Evolutionary conservation across 2,888 invertebrate genomes (phyloP).

Genomic region (Callosobruchus maculatus): DNA sequence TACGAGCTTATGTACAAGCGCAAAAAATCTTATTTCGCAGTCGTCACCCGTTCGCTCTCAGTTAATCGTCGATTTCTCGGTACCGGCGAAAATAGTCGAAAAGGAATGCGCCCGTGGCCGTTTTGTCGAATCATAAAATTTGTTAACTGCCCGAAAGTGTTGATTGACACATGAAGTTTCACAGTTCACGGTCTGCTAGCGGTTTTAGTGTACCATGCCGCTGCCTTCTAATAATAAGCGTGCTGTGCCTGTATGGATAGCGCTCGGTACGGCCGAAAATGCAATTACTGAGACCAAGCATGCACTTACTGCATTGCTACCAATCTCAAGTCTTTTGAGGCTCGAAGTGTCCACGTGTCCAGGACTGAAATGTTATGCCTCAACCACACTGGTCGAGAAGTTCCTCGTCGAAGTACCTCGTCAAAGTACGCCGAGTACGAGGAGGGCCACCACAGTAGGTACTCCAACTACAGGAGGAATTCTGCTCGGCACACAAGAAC

Average conservation of each 20-base stretch:
- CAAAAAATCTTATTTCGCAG: background rate
- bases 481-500: no score
- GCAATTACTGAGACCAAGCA: background rate
- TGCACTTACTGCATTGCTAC: no score
- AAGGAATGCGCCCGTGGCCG: background rate
- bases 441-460: no score
- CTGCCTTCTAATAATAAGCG: background rate
- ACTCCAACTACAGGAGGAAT: no score
- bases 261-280: background rate
- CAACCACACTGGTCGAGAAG: no score
- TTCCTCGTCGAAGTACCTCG: no score
- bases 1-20: background rate
- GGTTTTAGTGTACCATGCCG: slow-evolving; percentile 1
- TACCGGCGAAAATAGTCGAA: background rate
- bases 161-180: slow-evolving; percentile 2
- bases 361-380: no score
- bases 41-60: background rate
- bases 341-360: no score
- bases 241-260: background rate
- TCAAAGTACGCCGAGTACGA: no score
- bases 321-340: no score
- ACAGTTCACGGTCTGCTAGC: slow-evolving; percentile 2
- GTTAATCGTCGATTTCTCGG: background rate
- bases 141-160: slow-evolving; percentile 11
- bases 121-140: slow-evolving; percentile 13